These are phyloP conservation scores for Periphyllus acericola DNA, from an alignment of 2,888 invertebrate species.

Conservation along the genomic window DNA sequence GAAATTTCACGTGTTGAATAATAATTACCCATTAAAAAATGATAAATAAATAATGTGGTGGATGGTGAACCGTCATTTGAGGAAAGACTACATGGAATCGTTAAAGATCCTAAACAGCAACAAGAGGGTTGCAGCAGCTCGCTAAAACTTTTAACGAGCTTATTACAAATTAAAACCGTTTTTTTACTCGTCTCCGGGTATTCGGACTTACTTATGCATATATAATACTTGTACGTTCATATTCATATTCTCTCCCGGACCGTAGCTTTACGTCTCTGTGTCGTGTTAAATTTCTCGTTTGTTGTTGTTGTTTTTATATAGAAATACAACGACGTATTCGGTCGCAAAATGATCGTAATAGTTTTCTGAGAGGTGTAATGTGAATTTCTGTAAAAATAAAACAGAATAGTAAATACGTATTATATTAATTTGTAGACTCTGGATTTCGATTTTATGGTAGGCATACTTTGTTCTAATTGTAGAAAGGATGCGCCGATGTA, in stretches of 20 bases:
- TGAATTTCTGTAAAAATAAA: neutral
- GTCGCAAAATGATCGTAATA: neutral
- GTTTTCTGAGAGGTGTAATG: too few relatives aligned
- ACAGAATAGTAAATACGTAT: neutral
- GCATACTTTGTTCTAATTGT: too few relatives aligned
- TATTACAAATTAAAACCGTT: slow-evolving; percentile 57
- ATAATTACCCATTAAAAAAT: slow-evolving; percentile 20
- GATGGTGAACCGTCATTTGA: neutral
- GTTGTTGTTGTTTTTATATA: neutral
- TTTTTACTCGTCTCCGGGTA: slow-evolving; percentile 26
- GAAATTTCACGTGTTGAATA: neutral
- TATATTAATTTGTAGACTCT: too few relatives aligned
- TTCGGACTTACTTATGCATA: neutral
- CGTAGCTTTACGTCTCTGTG: slow-evolving; percentile 6
- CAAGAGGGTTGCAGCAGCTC: slow-evolving; percentile 18
- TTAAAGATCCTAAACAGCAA: slow-evolving; percentile 30
- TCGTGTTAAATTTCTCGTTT: slow-evolving; percentile 47
- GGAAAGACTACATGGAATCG: neutral
- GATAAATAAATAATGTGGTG: neutral
- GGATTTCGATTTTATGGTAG: too few relatives aligned
- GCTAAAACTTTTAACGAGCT: slow-evolving; percentile 57
- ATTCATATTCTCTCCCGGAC: slow-evolving; percentile 1
- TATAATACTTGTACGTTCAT: neutral
- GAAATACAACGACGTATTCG: neutral
- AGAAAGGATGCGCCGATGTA: too few relatives aligned